These are phyloP conservation scores for Phenganax marumi DNA, from an alignment of 92 coral and sea anemone genomes.

Conservation along the genomic window DNA sequence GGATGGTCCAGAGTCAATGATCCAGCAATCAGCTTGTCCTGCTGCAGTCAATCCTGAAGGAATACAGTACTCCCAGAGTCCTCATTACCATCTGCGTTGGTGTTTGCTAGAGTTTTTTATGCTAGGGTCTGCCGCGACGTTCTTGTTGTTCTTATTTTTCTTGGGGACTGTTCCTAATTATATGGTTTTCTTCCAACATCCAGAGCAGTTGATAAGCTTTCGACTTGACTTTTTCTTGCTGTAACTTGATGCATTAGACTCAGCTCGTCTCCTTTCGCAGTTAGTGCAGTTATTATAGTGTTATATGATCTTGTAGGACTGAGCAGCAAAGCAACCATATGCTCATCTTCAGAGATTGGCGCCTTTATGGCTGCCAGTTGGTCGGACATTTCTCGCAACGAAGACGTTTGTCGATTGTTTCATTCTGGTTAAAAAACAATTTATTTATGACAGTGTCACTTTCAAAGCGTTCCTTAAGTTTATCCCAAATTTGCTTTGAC, in stretches of 20 bases:
- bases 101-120: constrained; percentile 29
- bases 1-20: constrained; percentile 54
- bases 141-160: not conserved
- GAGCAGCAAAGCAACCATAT: constrained; percentile 2
- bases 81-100: constrained; percentile 42
- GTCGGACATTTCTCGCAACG: not conserved
- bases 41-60: constrained; percentile 17
- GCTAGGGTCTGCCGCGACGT: constrained; percentile 1
- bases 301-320: constrained; percentile 1
- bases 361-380: constrained; percentile 27
- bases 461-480: constrained; percentile 21
- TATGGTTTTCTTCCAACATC: constrained; percentile 55
- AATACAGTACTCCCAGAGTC: constrained; percentile 48
- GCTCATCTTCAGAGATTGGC: not conserved
- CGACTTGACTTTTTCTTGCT: too few relatives aligned
- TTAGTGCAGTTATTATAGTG: constrained; percentile 9
- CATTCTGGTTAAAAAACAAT: constrained; percentile 17
- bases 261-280: constrained; percentile 18
- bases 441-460: constrained; percentile 5
- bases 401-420: not conserved
- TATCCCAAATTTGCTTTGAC: constrained; percentile 6
- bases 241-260: constrained; percentile 12
- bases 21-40: constrained; percentile 20
- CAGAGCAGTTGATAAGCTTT: too few relatives aligned
- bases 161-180: constrained; percentile 52